phyloP scores from a whole-genome alignment of 2,113 vertebrate species.

The Brachyistius frenatus region DNA sequence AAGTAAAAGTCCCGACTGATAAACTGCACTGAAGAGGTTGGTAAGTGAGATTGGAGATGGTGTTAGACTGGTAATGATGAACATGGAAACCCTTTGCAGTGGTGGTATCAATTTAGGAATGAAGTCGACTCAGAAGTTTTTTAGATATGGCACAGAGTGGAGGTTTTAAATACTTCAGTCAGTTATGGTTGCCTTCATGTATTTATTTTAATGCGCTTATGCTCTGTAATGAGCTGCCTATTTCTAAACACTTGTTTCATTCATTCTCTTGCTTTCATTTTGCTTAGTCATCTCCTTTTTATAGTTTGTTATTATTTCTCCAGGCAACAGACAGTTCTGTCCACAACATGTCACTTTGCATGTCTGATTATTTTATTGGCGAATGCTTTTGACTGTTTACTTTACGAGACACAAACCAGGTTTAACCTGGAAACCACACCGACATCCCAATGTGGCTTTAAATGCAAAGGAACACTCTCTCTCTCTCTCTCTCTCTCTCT shows the following conservation, averaged over 20 bases:
- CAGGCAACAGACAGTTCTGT: neutral
- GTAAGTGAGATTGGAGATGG: neutral
- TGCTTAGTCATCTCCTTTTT: constrained; percentile 16
- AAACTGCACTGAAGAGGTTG: neutral
- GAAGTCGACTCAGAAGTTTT: constrained; percentile 12
- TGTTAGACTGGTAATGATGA: neutral
- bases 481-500: too few relatives aligned
- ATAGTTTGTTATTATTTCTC: constrained; percentile 4
- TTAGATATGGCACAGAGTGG: neutral
- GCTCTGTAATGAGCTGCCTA: constrained; percentile 7
- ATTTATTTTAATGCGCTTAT: constrained; percentile 28
- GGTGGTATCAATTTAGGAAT: neutral
- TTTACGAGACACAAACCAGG: constrained; percentile 25
- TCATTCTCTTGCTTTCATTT: constrained; percentile 11
- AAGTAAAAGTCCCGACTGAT: neutral
- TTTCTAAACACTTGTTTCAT: constrained; percentile 15
- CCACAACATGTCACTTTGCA: constrained; percentile 24
- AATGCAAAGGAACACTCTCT: constrained; percentile 7
- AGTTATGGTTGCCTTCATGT: neutral
- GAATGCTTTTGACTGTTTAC: constrained; percentile 11
- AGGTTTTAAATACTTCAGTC: constrained; percentile 19
- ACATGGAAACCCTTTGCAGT: neutral
- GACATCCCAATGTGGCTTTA: constrained; percentile 1
- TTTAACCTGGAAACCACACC: neutral
- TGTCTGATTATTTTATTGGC: constrained; percentile 33